These are phyloP conservation scores for Phylloscopus trochiloides DNA, from an alignment of 2,113 vertebrate species.

Conservation along the genomic window DNA sequence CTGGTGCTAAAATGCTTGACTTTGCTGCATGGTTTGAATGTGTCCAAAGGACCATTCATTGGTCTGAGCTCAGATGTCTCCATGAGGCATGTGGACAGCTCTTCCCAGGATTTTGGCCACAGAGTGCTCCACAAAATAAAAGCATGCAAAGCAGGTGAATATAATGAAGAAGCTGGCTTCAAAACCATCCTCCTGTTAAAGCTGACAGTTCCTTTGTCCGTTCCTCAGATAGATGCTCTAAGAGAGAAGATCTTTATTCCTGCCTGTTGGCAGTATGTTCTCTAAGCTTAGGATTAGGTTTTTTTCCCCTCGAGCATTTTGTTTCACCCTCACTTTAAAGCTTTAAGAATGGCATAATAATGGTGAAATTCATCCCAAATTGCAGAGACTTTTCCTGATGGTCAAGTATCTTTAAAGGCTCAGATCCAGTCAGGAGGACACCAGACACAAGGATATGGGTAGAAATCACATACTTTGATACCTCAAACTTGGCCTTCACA, in stretches of 20 bases:
- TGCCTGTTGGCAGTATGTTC: background rate
- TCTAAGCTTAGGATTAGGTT: background rate
- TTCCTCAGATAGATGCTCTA: background rate
- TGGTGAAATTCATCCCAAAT: background rate
- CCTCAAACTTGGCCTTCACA: background rate
- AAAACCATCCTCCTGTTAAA: background rate
- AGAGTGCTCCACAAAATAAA: background rate
- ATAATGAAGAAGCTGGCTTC: background rate
- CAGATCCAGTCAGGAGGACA: background rate
- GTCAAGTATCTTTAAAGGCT: background rate
- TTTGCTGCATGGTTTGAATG: background rate
- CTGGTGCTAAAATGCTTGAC: background rate
- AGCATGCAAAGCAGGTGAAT: background rate
- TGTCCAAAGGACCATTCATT: background rate
- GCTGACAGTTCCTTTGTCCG: background rate
- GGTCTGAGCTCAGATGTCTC: background rate
- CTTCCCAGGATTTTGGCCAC: background rate
- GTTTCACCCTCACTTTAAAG: background rate
- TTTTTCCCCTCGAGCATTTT: background rate
- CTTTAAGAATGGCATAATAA: background rate
- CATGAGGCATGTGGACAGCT: rapidly evolving
- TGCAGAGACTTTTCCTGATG: background rate
- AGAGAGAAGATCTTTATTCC: background rate
- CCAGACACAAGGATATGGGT: background rate
- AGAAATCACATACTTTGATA: background rate